A percentile compares a stretch with the other conserved stretches of the same genome.
Conservation (phyloP, 2,113 vertebrate genomes). For the Actinemys pallida region DNA sequence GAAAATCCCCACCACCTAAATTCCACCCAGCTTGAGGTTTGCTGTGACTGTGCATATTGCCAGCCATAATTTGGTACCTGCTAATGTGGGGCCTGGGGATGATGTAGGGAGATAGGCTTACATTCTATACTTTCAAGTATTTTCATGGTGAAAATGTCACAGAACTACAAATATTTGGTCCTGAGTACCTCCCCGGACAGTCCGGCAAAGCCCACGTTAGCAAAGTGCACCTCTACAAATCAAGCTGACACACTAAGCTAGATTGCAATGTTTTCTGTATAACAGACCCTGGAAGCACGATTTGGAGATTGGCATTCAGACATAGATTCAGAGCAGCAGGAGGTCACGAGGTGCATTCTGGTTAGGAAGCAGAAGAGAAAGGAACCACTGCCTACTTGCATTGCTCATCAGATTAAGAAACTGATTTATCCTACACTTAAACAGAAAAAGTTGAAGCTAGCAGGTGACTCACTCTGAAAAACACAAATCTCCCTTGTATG, state of each 20-base stretch:
- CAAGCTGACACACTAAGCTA: not conserved
- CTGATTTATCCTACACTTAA: slow-evolving; percentile 21
- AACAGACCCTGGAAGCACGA: slow-evolving; percentile 37
- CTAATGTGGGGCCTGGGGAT: slow-evolving; percentile 25
- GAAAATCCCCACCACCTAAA: not conserved
- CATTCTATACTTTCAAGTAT: not conserved
- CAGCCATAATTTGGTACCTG: slow-evolving; percentile 19
- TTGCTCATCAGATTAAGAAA: slow-evolving; percentile 60
- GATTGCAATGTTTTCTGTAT: slow-evolving; percentile 41
- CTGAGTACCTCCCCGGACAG: not conserved
- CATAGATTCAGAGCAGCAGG: slow-evolving; percentile 51
- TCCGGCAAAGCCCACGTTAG: slow-evolving; percentile 15
- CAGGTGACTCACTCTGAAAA: slow-evolving; percentile 68
- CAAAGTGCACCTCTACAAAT: slow-evolving; percentile 32
- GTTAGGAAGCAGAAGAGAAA: slow-evolving; percentile 27
- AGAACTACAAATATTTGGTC: slow-evolving; percentile 36
- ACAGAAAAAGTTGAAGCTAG: slow-evolving; percentile 41
- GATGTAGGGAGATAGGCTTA: not conserved
- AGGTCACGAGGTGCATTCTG: slow-evolving; percentile 30
- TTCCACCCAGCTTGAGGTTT: slow-evolving; percentile 13
- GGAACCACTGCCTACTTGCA: slow-evolving; percentile 19
- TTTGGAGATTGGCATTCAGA: slow-evolving; percentile 19
- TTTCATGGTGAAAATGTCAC: slow-evolving; percentile 31
- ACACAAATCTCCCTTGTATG: slow-evolving; percentile 44
- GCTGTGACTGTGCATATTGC: not conserved